phyloP scores from a whole-genome alignment of 2,888 invertebrate genomes.

The Brenthis daphne region DNA sequence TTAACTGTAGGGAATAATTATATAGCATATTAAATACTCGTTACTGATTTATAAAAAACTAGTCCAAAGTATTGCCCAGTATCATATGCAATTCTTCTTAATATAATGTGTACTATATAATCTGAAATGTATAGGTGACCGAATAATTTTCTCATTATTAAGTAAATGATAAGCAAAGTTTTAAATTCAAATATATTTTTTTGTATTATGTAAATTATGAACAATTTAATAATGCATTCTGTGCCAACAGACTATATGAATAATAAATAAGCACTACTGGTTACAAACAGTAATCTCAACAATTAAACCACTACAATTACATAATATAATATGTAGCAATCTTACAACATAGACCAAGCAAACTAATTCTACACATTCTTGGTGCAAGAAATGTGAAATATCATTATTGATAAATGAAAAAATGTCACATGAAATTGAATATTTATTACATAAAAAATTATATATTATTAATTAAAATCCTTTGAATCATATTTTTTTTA shows the following conservation, averaged over 20 bases:
- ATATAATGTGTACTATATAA: too few species aligned
- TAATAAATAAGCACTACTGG: constrained; percentile 10
- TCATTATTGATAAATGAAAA: neutral
- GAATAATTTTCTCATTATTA: neutral
- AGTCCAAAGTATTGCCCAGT: too few species aligned
- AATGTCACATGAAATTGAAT: neutral
- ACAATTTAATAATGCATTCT: constrained; percentile 7
- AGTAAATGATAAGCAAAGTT: neutral
- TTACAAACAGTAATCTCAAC: constrained; percentile 6
- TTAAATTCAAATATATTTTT: neutral
- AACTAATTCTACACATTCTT: constrained; percentile 9
- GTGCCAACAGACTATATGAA: neutral
- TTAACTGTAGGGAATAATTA: too few species aligned
- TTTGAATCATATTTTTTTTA: too few species aligned
- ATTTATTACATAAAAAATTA: too few species aligned
- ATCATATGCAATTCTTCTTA: too few species aligned
- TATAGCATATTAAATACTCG: too few species aligned
- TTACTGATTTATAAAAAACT: too few species aligned
- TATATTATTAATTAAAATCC: too few species aligned
- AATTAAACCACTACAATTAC: constrained; percentile 24
- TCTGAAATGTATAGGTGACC: too few species aligned
- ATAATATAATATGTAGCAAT: constrained; percentile 17
- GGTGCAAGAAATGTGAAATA: neutral
- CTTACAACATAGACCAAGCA: constrained; percentile 19
- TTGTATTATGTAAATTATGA: constrained; percentile 1